Evolutionary conservation across 2,888 invertebrate genomes (phyloP).

Genomic region (Pristionchus entomophagus): DNA sequence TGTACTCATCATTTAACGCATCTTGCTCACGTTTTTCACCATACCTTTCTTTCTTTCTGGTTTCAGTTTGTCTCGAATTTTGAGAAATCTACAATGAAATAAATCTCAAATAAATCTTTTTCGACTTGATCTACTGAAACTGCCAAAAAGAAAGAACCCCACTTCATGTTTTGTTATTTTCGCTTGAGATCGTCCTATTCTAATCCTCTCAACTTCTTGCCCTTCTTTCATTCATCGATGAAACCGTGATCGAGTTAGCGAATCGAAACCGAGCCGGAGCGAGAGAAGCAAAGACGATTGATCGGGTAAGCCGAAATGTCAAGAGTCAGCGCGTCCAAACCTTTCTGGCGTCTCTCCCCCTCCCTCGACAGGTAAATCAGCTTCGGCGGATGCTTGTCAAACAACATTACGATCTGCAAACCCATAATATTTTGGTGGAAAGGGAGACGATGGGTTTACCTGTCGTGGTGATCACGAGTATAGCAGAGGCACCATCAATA

Average conservation of each 20-base stretch:
- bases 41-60: no score
- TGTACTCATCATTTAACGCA: no score
- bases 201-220: neutral
- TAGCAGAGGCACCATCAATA: constrained; percentile 6
- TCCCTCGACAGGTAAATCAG: constrained; percentile 36
- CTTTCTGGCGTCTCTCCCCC: neutral
- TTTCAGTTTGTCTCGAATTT: no score
- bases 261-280: neutral
- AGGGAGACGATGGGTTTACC: neutral
- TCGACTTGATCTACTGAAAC: no score
- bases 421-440: neutral
- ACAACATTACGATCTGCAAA: constrained; percentile 15
- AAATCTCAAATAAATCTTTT: no score
- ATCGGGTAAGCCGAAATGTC: neutral
- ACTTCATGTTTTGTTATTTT: no score
- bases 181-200: neutral
- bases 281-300: constrained; percentile 4
- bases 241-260: constrained; percentile 9
- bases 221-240: no score
- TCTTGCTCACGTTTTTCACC: neutral
- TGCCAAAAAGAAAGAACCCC: no score
- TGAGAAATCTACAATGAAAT: no score
- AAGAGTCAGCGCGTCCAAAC: neutral
- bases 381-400: constrained; percentile 16
- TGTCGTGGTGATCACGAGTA: neutral